Base-by-base conservation (phyloP, 2,888 invertebrate species). In the Matsumyia berberina region DNA sequence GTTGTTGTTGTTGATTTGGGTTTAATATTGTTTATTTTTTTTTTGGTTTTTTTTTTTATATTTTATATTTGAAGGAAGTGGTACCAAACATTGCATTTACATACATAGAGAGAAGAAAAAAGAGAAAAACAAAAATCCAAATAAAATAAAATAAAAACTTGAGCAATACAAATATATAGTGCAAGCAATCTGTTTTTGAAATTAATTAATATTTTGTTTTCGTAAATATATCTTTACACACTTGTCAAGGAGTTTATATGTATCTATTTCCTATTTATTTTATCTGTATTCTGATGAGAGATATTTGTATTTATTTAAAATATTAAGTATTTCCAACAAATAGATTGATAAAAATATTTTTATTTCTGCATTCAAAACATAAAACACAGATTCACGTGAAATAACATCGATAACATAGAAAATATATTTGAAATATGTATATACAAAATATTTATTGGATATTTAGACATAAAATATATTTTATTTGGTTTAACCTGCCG, bases 11-110 rank as follows among this genome's bases (percentile, higher is more conserved):
- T n/a, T n/a, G n/a, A n/a, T 70, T 66, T 72, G 57, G 49, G 42
- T 58, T 24, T 3, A 24, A 69, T 49, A 72, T 73, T 74, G 62
- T 69, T 60, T 53, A 24, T 17, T 57, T 70, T 39, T 51, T 57
- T 67, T 51, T 42, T n/a, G n/a, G n/a, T 53, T 53, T 53, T 24
- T 51, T 42, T 51, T 42, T 51, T 69, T 44, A 44, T 60, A 60
- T 55, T 35, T n/a, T n/a, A n/a, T 72, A 35, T 69, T 78, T 58
- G 44, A 62, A 74, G 77, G 72, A 78, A 69, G 67, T 83, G 77
- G 81, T 82, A 86, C 88, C 72, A 89, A 88, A 87, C 86, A 88
- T 86, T 87, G 86, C 86, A 70, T 80, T 83, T 78, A 88, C 87
- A 85, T 87, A 76, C 67, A 86, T 88, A 87, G 86, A 86, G 83